A percentile compares a stretch with the other conserved stretches of the same genome.
phyloP scores from a whole-genome alignment of 2,113 vertebrate species.

The Semnornis frantzii region DNA sequence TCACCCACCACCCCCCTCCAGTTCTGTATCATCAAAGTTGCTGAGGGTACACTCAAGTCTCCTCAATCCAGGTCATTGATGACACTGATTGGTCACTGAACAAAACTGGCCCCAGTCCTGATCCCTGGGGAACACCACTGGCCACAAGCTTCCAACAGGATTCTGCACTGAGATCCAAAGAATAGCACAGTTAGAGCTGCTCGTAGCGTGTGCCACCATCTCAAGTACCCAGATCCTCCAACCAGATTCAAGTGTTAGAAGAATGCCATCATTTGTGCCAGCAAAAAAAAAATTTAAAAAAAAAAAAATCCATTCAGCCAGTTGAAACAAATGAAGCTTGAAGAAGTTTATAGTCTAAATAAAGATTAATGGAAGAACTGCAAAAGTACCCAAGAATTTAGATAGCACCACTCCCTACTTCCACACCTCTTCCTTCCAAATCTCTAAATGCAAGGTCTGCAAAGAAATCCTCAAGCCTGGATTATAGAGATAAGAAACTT shows the following conservation, averaged over 20 bases:
- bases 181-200: background rate
- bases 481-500: slow-evolving; percentile 63
- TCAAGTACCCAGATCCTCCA: background rate
- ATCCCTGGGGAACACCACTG: too few species aligned
- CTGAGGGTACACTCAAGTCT: too few species aligned
- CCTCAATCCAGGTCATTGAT: too few species aligned
- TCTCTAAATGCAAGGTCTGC: background rate
- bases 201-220: background rate
- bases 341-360: background rate
- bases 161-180: background rate
- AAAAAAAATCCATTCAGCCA: background rate
- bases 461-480: slow-evolving; percentile 33
- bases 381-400: background rate
- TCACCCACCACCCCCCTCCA: too few species aligned
- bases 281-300: background rate
- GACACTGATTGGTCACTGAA: too few species aligned
- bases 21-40: too few species aligned
- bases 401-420: background rate
- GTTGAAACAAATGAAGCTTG: background rate
- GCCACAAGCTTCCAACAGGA: too few species aligned
- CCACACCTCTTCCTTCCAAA: background rate
- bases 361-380: background rate
- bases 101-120: too few species aligned
- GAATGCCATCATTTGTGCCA: background rate
- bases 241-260: background rate